Percentiles rank a stretch among this genome's conserved stretches.
These are phyloP conservation scores for Crenuchus spilurus DNA, from an alignment of 2,797 vertebrate genomes.

Conservation along the genomic window DNA sequence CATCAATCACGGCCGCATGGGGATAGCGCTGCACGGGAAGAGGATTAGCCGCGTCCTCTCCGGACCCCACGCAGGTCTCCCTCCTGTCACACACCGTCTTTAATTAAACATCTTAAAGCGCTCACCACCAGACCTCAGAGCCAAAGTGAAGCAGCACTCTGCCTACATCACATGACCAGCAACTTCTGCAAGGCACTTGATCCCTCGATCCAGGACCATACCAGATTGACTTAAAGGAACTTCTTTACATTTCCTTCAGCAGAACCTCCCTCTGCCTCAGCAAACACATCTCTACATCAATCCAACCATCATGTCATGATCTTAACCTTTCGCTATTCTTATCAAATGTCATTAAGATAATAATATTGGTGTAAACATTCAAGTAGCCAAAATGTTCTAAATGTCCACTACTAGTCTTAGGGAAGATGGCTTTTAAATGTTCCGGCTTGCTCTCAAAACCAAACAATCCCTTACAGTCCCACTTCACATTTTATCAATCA, in stretches of 20 bases:
- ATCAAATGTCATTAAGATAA: too few species aligned
- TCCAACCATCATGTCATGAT: too few species aligned
- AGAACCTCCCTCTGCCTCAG: too few species aligned
- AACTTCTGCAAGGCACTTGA: slow-evolving; percentile 7
- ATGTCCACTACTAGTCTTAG: too few species aligned
- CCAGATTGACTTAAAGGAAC: not conserved
- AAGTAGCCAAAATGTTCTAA: too few species aligned
- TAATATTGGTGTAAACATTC: too few species aligned
- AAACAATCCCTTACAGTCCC: slow-evolving; percentile 28
- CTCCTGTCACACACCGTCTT: slow-evolving; percentile 67
- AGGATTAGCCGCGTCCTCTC: slow-evolving; percentile 69
- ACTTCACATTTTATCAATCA: slow-evolving; percentile 1
- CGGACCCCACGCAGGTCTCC: slow-evolving; percentile 66
- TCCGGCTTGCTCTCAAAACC: not conserved
- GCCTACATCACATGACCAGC: slow-evolving; percentile 44
- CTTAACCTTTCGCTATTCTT: too few species aligned
- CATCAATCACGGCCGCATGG: slow-evolving; percentile 79
- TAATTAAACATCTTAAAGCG: slow-evolving; percentile 81
- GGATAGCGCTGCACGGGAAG: slow-evolving; percentile 68
- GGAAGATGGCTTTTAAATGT: not conserved
- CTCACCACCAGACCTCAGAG: slow-evolving; percentile 55
- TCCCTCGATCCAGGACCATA: not conserved
- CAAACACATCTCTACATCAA: too few species aligned
- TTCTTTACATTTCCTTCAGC: too few species aligned
- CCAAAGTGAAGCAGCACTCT: slow-evolving; percentile 52